Percentiles rank a stretch among this genome's conserved stretches.
Evolutionary conservation across 2,113 vertebrate genomes (phyloP).

Genomic region (Trichomycterus rosablanca): DNA sequence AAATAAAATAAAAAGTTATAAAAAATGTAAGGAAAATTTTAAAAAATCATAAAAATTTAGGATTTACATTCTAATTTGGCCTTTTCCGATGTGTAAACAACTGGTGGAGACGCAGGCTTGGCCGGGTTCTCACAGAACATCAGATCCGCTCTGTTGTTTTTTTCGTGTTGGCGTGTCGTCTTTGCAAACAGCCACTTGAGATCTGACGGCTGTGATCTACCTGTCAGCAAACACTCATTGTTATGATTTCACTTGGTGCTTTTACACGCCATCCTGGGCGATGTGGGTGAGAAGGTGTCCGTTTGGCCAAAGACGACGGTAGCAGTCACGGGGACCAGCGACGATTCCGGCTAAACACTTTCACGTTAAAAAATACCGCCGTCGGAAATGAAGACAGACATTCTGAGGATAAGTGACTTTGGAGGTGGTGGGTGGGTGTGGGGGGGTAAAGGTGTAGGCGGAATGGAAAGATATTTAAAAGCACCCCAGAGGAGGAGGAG

Average conservation of each 20-base stretch:
- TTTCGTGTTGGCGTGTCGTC: too few species aligned
- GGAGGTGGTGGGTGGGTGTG: conserved; percentile 28
- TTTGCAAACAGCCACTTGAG: conserved; percentile 47
- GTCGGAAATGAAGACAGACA: neutral
- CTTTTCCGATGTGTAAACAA: too few species aligned
- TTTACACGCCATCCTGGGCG: conserved; percentile 3
- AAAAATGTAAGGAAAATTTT: too few species aligned
- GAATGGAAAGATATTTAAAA: conserved; percentile 39
- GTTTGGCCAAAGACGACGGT: neutral
- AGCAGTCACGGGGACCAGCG: neutral
- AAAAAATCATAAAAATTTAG: too few species aligned
- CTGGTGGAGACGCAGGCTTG: neutral
- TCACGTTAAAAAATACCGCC: neutral
- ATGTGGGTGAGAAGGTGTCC: neutral
- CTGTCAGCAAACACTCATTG: conserved; percentile 13
- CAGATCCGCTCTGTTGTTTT: too few species aligned
- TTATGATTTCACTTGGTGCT: neutral
- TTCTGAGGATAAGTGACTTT: conserved; percentile 8
- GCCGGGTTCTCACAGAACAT: neutral
- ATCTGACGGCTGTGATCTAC: conserved; percentile 13
- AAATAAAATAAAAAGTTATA: too few species aligned
- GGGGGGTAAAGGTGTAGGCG: conserved; percentile 42
- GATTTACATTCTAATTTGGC: too few species aligned
- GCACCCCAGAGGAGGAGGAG: conserved; percentile 52
- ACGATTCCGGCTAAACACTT: neutral